Base-by-base conservation (phyloP, 1,140 invertebrate genomes). In the Vollenhovia emeryi region DNA sequence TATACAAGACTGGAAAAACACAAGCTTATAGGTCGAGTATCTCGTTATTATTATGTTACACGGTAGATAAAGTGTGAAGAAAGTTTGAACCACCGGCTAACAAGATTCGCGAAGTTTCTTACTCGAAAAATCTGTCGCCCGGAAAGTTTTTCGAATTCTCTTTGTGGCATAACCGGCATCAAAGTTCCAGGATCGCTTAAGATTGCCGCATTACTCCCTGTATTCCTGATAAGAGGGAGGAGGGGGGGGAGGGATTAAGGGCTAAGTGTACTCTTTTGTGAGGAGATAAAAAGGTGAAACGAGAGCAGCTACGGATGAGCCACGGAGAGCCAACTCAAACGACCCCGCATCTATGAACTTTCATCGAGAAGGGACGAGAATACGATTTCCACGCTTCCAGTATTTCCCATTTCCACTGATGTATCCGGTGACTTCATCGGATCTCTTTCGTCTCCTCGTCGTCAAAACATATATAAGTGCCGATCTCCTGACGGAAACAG, bases 371-470 rank as follows among this genome's bases (percentile, higher is more conserved):
- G 18, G 50, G 43, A 66, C 48, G 84, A 66, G 36, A 76, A 71
- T 64, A 43, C 55, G 69, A 87, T 83, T 87, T 71, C 71, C 24
- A 50, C 59, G 24, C n/a, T 86, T 85, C 74, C 66, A 60, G 68
- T 68, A 69, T 87, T 87, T 85, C 18, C 68, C 68, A 74, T 85
- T 88, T 88, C 82, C 68, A 85, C 11, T 24, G 68, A 60, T 59
- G 24, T 75, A 85, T 87, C 36, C 74, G 45, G 55, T n/a, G 78
- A 43, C 45, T 64, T 45, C 43, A n/a, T 75, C 18, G 18, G 18
- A 48, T 76, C 64, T 87, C 15, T 43, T 27, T 30, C 45, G 48
- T 45, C 30, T 52, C 6, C 33, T 18, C 33, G n/a, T 43, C 55
- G 45, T 68, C 48, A 73, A 84, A 84, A 87, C 27, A 57, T 30